A percentile compares a stretch with the other conserved stretches of the same genome.
phyloP scores from a whole-genome alignment of 2,113 vertebrate species.

The Odontesthes bonariensis region DNA sequence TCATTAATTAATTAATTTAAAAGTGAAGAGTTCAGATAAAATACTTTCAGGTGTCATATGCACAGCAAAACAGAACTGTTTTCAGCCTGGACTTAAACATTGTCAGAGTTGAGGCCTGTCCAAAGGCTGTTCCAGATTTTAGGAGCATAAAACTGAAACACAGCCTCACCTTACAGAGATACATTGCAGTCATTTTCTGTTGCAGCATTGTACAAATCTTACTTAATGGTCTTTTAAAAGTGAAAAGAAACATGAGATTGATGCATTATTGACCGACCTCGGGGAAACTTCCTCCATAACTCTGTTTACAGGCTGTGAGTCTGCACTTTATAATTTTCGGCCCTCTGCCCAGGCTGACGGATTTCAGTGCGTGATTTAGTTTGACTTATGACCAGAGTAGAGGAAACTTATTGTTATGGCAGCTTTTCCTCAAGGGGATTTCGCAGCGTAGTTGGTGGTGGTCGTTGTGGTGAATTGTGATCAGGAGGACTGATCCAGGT shows the following conservation, averaged over 20 bases:
- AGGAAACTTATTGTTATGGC: slow-evolving; percentile 11
- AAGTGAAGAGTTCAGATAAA: no score
- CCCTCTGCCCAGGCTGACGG: slow-evolving; percentile 1
- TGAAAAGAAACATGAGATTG: slow-evolving; percentile 36
- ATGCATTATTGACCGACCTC: slow-evolving; percentile 21
- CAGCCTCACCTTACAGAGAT: slow-evolving; percentile 1
- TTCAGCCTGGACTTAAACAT: no score
- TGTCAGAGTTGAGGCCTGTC: no score
- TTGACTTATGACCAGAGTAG: slow-evolving; percentile 42
- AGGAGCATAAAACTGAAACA: no score
- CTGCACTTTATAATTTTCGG: slow-evolving; percentile 1
- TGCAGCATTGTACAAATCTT: slow-evolving; percentile 20
- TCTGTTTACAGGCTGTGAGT: not conserved
- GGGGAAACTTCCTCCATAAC: slow-evolving; percentile 13
- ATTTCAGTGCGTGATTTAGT: slow-evolving; percentile 22
- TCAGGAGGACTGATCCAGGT: slow-evolving; percentile 21
- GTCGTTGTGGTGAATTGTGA: slow-evolving; percentile 18
- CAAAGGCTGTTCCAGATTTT: no score
- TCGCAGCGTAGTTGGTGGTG: not conserved
- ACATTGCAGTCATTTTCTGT: slow-evolving; percentile 21
- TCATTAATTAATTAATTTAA: no score
- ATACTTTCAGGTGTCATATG: no score
- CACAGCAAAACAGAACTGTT: no score
- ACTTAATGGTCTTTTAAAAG: slow-evolving; percentile 27
- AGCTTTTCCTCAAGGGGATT: slow-evolving; percentile 20